A percentile compares a stretch with the other conserved stretches of the same genome.
phyloP scores from a whole-genome alignment of 1,140 invertebrate genomes.

The Drosophila navojoa region DNA sequence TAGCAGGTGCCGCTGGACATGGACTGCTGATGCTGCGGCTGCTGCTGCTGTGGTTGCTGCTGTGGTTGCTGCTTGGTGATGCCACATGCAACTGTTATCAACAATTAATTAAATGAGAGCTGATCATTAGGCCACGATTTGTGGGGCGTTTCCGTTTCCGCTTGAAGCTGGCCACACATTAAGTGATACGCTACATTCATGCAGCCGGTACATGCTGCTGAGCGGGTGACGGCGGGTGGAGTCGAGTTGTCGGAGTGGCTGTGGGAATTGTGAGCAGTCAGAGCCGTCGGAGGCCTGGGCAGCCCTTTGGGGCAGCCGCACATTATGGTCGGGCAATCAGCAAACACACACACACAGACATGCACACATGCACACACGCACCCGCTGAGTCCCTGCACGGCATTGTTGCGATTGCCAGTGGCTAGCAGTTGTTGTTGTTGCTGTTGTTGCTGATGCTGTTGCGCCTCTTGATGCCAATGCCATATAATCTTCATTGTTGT shows the following conservation, averaged over 20 bases:
- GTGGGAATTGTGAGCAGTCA: background rate
- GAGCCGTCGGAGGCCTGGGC: slow-evolving; percentile 8
- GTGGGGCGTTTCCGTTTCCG: slow-evolving; percentile 73
- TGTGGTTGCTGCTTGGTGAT: background rate
- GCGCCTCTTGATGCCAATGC: slow-evolving; percentile 56
- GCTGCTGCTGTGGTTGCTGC: slow-evolving; percentile 29
- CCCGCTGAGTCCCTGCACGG: slow-evolving; percentile 38
- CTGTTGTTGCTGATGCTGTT: slow-evolving; percentile 33
- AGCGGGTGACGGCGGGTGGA: background rate
- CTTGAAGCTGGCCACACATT: slow-evolving; percentile 50
- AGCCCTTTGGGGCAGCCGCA: slow-evolving; percentile 15
- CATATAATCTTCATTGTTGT: slow-evolving; percentile 62
- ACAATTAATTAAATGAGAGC: slow-evolving; percentile 80
- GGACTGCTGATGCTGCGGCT: slow-evolving; percentile 30
- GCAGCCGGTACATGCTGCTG: slow-evolving; percentile 12
- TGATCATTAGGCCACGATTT: slow-evolving; percentile 79
- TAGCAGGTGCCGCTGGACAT: background rate
- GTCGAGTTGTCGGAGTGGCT: background rate
- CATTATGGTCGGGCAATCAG: slow-evolving; percentile 44
- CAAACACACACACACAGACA: slow-evolving; percentile 24
- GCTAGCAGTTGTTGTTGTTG: slow-evolving; percentile 29
- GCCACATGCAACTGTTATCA: slow-evolving; percentile 67
- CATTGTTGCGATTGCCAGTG: slow-evolving; percentile 47
- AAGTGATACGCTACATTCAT: slow-evolving; percentile 55
- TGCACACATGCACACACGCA: slow-evolving; percentile 24